These are phyloP conservation scores for Karalla daura DNA, from an alignment of 2,797 vertebrate genomes.

Conservation along the genomic window DNA sequence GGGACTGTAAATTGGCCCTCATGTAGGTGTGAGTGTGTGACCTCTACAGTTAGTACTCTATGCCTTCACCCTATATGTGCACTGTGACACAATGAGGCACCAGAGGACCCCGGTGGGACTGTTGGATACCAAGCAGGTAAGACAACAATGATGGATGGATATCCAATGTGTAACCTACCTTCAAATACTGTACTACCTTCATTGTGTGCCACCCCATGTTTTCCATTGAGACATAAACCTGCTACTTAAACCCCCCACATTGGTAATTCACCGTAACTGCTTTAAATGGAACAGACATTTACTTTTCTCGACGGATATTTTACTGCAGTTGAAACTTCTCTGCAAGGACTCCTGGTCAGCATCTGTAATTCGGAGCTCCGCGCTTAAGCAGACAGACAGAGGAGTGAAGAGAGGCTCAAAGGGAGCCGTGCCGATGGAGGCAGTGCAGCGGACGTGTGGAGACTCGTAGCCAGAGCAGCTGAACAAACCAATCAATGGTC, in stretches of 20 bases:
- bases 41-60: too few relatives aligned
- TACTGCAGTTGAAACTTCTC: neutral
- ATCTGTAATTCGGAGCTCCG: neutral
- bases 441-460: constrained; percentile 4
- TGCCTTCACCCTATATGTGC: too few relatives aligned
- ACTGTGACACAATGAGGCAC: too few relatives aligned
- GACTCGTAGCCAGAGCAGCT: neutral
- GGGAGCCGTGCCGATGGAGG: neutral
- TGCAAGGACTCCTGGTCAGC: neutral
- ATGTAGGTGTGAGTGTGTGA: too few relatives aligned
- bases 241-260: neutral
- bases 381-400: neutral
- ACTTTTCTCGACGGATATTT: neutral
- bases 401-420: neutral
- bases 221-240: neutral
- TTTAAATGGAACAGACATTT: too few relatives aligned
- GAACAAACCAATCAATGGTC: constrained; percentile 33
- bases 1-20: too few relatives aligned
- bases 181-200: too few relatives aligned
- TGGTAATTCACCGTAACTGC: neutral
- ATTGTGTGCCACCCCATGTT: neutral
- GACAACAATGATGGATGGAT: too few relatives aligned
- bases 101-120: too few relatives aligned
- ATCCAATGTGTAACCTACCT: neutral
- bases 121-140: too few relatives aligned